Conservation (phyloP, 2,888 invertebrate species). For the Cheilosia soror region DNA sequence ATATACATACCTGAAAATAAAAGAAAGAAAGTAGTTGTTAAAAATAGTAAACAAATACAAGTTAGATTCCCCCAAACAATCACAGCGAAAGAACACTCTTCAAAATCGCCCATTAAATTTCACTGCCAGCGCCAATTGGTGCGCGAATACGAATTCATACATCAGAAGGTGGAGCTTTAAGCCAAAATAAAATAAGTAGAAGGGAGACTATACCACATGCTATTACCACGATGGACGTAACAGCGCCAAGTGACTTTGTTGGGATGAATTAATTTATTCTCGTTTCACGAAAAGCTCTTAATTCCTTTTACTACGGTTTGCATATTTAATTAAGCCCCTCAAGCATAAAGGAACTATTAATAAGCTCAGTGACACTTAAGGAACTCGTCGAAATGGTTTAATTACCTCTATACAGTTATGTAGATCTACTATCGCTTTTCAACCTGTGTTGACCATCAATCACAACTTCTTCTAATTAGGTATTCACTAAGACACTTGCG, state of each 20-base stretch:
- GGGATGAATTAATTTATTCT: slow-evolving; percentile 40
- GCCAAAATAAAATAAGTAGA: slow-evolving; percentile 17
- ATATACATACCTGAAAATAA: slow-evolving; percentile 17
- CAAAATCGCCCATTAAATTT: slow-evolving; percentile 10
- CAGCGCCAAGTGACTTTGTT: slow-evolving; percentile 20
- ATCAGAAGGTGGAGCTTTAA: slow-evolving; percentile 50
- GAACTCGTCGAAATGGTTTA: slow-evolving; percentile 30
- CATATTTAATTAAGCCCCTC: slow-evolving; percentile 33
- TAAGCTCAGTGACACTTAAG: slow-evolving; percentile 35
- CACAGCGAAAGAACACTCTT: background rate
- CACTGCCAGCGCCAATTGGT: slow-evolving; percentile 49
- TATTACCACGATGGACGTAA: slow-evolving; percentile 26
- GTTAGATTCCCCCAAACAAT: slow-evolving; percentile 7
- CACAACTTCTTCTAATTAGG: slow-evolving; percentile 59
- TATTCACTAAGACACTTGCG: slow-evolving; percentile 58
- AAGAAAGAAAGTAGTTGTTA: background rate
- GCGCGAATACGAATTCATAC: slow-evolving; percentile 12
- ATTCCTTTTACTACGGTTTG: slow-evolving; percentile 41
- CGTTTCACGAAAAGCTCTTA: slow-evolving; percentile 23
- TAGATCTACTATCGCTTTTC: slow-evolving; percentile 27
- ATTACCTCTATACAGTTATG: slow-evolving; percentile 36
- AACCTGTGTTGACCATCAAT: slow-evolving; percentile 53
- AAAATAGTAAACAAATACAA: background rate
- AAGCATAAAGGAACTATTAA: background rate
- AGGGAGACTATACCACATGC: slow-evolving; percentile 17